A percentile compares a stretch with the other conserved stretches of the same genome.
phyloP scores from a whole-genome alignment of 2,797 vertebrate species.

The Anas acuta region DNA sequence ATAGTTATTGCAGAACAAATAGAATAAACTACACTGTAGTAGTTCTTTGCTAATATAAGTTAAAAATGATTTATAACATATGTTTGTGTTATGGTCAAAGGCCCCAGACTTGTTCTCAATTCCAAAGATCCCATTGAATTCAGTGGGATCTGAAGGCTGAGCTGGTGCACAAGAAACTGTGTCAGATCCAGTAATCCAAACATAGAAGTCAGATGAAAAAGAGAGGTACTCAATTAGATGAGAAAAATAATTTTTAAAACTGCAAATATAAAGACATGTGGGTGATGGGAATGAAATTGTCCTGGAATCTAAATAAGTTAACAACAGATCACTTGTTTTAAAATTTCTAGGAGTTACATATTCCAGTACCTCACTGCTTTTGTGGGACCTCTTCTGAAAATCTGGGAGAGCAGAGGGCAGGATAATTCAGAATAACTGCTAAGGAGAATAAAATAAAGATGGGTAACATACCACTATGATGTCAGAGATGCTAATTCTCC shows the following conservation, averaged over 20 bases:
- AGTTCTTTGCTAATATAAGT: neutral
- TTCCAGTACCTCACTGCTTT: neutral
- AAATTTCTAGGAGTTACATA: neutral
- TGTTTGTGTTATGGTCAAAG: neutral
- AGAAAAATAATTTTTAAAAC: neutral
- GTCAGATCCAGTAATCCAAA: neutral
- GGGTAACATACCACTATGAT: neutral
- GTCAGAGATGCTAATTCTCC: neutral
- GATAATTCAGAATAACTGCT: neutral
- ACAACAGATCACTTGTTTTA: neutral
- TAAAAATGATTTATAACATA: neutral
- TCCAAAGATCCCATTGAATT: neutral
- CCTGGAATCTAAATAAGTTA: neutral
- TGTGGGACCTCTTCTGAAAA: neutral
- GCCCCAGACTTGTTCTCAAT: neutral
- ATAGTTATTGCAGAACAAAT: neutral
- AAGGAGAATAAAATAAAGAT: neutral
- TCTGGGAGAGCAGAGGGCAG: neutral
- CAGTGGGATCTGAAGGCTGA: neutral
- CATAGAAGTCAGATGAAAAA: neutral
- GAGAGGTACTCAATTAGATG: neutral
- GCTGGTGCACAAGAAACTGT: neutral
- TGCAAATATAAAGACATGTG: neutral
- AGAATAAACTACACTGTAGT: neutral
- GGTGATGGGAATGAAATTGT: too few relatives aligned